Base-by-base conservation (phyloP, 35 echinoderm and acorn worm genomes). In the Lytechinus variegatus region DNA sequence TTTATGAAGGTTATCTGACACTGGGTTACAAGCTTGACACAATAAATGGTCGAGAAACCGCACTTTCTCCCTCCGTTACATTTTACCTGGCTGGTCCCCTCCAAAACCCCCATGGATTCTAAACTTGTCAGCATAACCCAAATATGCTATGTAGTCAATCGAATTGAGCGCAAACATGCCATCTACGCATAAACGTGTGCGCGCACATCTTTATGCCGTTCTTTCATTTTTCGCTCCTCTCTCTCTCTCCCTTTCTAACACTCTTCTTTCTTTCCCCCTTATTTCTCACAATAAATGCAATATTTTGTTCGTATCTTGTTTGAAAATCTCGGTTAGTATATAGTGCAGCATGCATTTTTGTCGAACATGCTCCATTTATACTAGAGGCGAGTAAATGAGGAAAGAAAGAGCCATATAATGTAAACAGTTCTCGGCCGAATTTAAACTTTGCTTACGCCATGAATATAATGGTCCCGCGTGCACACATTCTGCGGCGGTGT, bases 11-110 rank as follows among this genome's bases (percentile, higher is more conserved):
- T 90, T 90, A 90, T 90, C 88, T 90, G 88, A 90, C 88, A 90
- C 88, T 90, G 88, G 88, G 88, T 90, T 90, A 90, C 88, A 90
- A 90, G 88, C 88, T 90, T 90, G 88, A 90, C 88, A 90, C 88
- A 90, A 90, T 90, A 90, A 90, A 90, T 90, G 88, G 88, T 90
- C 88, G 88, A 90, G 88, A 90, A 90, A 90, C 88, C 88, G 88
- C 88, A 90, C 88, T 90, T 54, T 90, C 52, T 44, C 88, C 88
- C 88, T 44, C 52, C 88, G 16, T 28, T 54, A 51, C 33, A 28
- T 52, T 90, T 90, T 90, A 13, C 88, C 21, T 19, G 10, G 29
- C 24, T 54, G 28, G 14, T 44, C 52, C 88, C 88, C 28, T 44
- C 88, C 88, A 54, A 54, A 54, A 52, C 88, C 88, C 88, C 88